Evolutionary conservation across 2,113 vertebrate genomes (phyloP), one percentile per base, ranked within the genome.

Genomic region (Psettodes erumei): DNA sequence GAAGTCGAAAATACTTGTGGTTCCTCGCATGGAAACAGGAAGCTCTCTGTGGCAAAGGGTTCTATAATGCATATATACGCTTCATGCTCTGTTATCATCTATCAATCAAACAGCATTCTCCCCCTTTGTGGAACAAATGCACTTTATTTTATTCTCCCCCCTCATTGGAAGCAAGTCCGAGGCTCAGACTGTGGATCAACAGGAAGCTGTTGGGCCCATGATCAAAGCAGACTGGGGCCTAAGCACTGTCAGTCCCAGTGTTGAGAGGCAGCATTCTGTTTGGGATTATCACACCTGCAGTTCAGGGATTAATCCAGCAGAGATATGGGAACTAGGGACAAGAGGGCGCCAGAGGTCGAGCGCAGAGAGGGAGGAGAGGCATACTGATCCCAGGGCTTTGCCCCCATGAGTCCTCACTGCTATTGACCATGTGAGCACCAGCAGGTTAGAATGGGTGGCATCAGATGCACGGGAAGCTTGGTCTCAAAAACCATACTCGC

Each of bases 281-380:
- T 71, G 81, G 86, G 91, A 93, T 94, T 93, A 93, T 90, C 91
- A 92, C 92, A 93, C 93, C 90, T 93, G 80, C 43, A 81, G 93
- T 92, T 93, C 93, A 92, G 90, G 85, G 92, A 89, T 92, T 92
- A 92, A 92, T 88, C 90, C 75, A 64, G 47, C 71, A 70, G 38
- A 90, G 91, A 90, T 91, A 88, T 91, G 88, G 88, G 92, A 93
- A 92, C 89, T 54, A 64, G 79, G 71, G 54, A 40, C 73, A 23
- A 50, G 25, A 59, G 56, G 75, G 66, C 62, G 70, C 73, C 19
- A 30, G 16, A 58, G 74, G 75, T 60, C 60, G 42, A 23, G 69
- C n/a, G 43, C 25, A 61, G 43, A 47, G 18, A 72, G 23, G 56
- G 68, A 67, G 65, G 72, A 33, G 61, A 69, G 59, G 30, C 5